These are phyloP conservation scores for Crocodylus rhombifer DNA, from an alignment of 2,797 vertebrate genomes.

Conservation along the genomic window DNA sequence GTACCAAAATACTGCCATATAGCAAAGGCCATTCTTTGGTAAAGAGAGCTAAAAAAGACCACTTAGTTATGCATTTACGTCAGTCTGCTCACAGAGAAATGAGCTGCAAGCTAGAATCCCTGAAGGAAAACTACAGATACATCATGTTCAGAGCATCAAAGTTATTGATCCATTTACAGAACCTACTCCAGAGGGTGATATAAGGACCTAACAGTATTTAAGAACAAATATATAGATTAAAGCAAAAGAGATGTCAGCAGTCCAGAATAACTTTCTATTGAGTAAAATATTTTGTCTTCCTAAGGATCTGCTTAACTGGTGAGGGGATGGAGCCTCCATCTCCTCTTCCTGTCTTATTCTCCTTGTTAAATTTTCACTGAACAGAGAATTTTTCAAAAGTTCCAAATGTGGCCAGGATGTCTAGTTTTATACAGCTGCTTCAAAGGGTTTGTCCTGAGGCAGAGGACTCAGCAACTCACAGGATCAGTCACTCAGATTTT, in stretches of 20 bases:
- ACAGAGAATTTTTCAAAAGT: conserved; percentile 47
- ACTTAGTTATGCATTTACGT: neutral
- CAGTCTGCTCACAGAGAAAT: neutral
- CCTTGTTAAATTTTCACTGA: conserved; percentile 1
- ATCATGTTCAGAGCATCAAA: neutral
- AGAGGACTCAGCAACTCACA: neutral
- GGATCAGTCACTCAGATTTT: conserved; percentile 47
- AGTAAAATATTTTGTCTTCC: conserved; percentile 25
- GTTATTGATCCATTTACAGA: neutral
- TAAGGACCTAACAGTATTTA: neutral
- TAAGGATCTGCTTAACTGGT: neutral
- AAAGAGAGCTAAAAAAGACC: neutral
- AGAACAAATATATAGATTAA: neutral
- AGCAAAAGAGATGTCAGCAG: neutral
- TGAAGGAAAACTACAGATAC: neutral
- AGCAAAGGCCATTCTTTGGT: neutral
- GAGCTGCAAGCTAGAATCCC: neutral
- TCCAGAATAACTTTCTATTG: neutral
- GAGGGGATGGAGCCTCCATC: neutral
- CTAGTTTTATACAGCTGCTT: conserved; percentile 44
- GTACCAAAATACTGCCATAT: neutral
- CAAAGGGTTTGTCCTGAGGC: conserved; percentile 46
- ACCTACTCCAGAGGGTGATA: neutral
- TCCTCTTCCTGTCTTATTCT: neutral
- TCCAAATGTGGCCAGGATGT: conserved; percentile 20